These are phyloP conservation scores for Aproaerema taeniolella DNA, from an alignment of 2,888 invertebrate genomes.

Conservation along the genomic window DNA sequence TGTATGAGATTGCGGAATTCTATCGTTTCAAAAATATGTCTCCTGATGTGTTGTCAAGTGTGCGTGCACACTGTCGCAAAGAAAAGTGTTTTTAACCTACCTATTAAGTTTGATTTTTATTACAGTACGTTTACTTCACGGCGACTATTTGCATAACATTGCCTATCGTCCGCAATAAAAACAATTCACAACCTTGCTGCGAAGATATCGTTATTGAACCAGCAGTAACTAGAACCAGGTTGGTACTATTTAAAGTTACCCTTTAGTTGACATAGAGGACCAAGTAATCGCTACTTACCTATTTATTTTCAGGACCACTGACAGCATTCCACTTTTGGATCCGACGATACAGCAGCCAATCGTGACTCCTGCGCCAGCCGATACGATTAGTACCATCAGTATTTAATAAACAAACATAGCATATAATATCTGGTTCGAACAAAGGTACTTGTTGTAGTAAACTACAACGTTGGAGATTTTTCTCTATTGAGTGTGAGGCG, in stretches of 20 bases:
- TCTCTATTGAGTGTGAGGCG: too few relatives aligned
- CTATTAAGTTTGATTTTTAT: conserved; percentile 13
- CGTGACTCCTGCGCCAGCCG: conserved; percentile 59
- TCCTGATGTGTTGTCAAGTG: too few relatives aligned
- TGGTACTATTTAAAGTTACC: conserved; percentile 5
- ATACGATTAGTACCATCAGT: conserved; percentile 72
- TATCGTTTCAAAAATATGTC: too few relatives aligned
- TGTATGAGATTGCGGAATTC: too few relatives aligned
- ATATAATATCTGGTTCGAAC: background rate
- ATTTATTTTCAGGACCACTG: conserved; percentile 63
- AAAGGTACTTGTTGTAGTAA: too few relatives aligned
- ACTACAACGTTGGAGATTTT: too few relatives aligned
- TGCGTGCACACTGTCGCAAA: background rate
- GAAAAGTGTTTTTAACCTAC: background rate
- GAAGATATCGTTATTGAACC: conserved; percentile 54
- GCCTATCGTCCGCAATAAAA: conserved; percentile 57
- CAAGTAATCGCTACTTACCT: too few relatives aligned
- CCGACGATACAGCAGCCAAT: conserved; percentile 59
- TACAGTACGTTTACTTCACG: conserved; percentile 61
- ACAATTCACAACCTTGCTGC: conserved; percentile 41
- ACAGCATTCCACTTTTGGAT: conserved; percentile 67
- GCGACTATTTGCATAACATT: conserved; percentile 60
- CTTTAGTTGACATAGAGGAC: background rate
- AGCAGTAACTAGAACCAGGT: conserved; percentile 51
- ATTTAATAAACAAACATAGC: too few relatives aligned